Evolutionary conservation across 2,113 vertebrate genomes (phyloP).

Genomic region (Marmota monax): DNA sequence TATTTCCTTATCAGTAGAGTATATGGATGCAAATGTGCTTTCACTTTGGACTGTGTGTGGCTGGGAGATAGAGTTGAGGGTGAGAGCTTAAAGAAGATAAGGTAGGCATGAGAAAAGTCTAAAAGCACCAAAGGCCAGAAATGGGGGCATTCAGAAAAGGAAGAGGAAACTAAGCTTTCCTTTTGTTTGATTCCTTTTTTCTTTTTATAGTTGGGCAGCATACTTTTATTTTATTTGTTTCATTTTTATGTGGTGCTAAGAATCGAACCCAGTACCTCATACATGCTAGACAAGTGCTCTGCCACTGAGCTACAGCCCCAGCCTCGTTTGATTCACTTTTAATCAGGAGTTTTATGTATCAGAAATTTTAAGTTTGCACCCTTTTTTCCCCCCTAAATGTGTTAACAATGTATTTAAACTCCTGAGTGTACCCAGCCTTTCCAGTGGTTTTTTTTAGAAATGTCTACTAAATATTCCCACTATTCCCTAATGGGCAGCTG

Average conservation of each 20-base stretch:
- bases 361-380: constrained; percentile 5
- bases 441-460: constrained; percentile 59
- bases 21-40: background rate
- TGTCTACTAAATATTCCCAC: background rate
- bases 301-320: too few species aligned
- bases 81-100: background rate
- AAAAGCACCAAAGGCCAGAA: background rate
- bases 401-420: constrained; percentile 4
- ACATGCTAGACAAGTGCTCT: too few species aligned
- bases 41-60: constrained; percentile 2
- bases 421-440: constrained; percentile 15
- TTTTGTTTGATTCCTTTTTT: background rate
- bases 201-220: too few species aligned
- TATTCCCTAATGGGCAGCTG: background rate
- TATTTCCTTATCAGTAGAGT: constrained; percentile 33
- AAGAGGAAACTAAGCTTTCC: background rate
- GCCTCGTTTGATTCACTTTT: background rate
- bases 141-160: background rate
- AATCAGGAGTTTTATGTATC: background rate
- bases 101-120: background rate
- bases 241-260: too few species aligned
- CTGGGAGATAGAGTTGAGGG: background rate
- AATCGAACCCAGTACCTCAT: too few species aligned
- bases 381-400: constrained; percentile 28
- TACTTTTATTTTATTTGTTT: too few species aligned